Conservation (phyloP, 2,797 vertebrate species). For the Peromyscus aztecus region DNA sequence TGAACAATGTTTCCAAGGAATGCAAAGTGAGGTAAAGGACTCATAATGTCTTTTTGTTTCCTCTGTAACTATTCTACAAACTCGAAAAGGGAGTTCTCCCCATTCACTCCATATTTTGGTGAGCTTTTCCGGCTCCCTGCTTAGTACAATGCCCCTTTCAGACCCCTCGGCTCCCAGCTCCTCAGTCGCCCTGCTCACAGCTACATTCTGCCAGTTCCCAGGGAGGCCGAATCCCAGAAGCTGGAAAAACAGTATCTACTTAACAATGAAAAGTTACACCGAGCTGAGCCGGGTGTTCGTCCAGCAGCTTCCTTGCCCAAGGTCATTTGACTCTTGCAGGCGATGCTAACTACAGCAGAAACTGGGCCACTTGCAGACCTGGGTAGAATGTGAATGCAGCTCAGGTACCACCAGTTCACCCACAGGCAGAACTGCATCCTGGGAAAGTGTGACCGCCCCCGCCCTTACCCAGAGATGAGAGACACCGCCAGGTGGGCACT, state of each 20-base stretch:
- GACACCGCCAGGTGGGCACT: too few species aligned
- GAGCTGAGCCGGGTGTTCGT: background rate
- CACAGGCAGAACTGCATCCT: background rate
- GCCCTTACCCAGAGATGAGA: background rate
- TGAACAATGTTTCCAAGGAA: slow-evolving; percentile 24
- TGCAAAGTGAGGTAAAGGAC: background rate
- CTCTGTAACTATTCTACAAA: background rate
- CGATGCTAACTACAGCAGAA: slow-evolving; percentile 57
- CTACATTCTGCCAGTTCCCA: background rate
- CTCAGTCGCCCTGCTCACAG: background rate
- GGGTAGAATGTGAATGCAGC: background rate
- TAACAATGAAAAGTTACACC: slow-evolving; percentile 75
- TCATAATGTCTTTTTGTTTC: background rate
- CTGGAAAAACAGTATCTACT: slow-evolving; percentile 67
- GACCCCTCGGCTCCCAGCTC: background rate
- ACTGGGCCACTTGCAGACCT: slow-evolving; percentile 68
- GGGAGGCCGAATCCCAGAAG: slow-evolving; percentile 45
- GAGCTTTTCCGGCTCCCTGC: background rate
- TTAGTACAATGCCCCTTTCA: slow-evolving; percentile 30
- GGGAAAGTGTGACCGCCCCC: background rate
- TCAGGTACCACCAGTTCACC: slow-evolving; percentile 73
- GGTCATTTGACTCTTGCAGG: slow-evolving; percentile 73
- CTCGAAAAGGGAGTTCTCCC: background rate
- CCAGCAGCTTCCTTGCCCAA: slow-evolving; percentile 38
- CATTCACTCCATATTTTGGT: background rate